Base-by-base conservation (phyloP, 2,113 vertebrate species). In the Sminthopsis crassicaudata region DNA sequence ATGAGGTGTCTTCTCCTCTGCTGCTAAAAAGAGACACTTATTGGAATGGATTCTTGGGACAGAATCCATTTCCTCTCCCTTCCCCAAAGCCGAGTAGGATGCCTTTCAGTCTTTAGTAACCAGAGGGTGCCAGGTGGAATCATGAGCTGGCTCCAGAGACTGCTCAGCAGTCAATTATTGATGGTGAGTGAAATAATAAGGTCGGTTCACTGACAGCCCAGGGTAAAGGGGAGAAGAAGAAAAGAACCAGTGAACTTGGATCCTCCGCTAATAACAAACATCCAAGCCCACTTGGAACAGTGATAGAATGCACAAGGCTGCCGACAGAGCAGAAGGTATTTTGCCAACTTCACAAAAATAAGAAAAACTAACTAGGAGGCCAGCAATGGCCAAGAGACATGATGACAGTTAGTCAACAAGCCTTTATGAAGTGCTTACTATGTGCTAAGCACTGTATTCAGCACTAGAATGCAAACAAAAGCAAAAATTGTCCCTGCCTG, bases 221-320 rank as follows among this genome's bases (percentile, higher is more conserved):
- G 76, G 42, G 84, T 96, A 23, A 0, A 24, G 92, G 67, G 67
- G n/a, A 84, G 19, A 42, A 90, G 57, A 96, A 53, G 14, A 11
- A 6, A 97, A 96, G 97, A 96, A 95, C 91, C 92, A 93, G 50
- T 97, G 97, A 95, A 53, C 55, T 60, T 94, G 91, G 84, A 90
- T 36, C 95, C 54, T 55, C 54, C 53, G 53, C 97, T 98, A 96
- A 97, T 95, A 97, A 97, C 98, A 98, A 96, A 95, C 11, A 23
- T 50, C 93, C 84, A 95, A 88, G 89, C 90, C 92, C 91, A 93
- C 92, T 97, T 93, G 93, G 91, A 93, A 94, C 94, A 90, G 46
- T 92, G 19, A 19, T 94, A 91, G 94, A 96, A 96, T 91, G 93
- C 97, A 92, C 89, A 90, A 93, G 24, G 97, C 50, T 96, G 95